Percentiles rank a stretch among this genome's conserved stretches.
Evolutionary conservation across 2,888 invertebrate species (phyloP).

Genomic region (Sinotaia quadrata): DNA sequence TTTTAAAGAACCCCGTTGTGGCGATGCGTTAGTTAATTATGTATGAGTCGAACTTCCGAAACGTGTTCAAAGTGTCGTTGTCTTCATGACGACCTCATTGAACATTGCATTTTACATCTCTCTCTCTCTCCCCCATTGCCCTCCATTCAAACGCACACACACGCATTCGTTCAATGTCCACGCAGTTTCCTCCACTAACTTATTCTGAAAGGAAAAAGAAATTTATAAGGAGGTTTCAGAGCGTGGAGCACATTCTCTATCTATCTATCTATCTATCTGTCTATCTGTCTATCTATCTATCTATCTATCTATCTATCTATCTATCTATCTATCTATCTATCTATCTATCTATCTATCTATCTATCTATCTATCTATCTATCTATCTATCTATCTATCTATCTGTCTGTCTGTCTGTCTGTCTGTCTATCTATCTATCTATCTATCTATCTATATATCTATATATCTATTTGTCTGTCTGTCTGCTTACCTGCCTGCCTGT

Average conservation of each 20-base stretch:
- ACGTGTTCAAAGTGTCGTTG: too few relatives aligned
- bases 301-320: constrained; percentile 4
- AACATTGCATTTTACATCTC: background rate
- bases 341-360: background rate
- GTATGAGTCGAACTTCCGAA: too few relatives aligned
- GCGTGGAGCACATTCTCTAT: too few relatives aligned
- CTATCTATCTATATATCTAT: constrained; percentile 3
- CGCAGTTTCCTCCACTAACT: too few relatives aligned
- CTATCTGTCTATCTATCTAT: background rate
- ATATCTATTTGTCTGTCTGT: constrained; percentile 1
- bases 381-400: background rate
- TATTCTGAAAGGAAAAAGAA: too few relatives aligned
- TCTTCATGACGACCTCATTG: background rate
- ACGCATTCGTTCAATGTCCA: too few relatives aligned
- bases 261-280: background rate
- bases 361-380: background rate
- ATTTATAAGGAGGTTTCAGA: too few relatives aligned
- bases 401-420: background rate
- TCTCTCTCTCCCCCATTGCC: too few relatives aligned
- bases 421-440: background rate
- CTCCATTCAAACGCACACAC: too few relatives aligned
- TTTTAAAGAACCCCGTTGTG: too few relatives aligned
- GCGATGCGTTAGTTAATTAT: too few relatives aligned
- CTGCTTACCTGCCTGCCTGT: too few relatives aligned
- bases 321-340: constrained; percentile 4